phyloP scores from a whole-genome alignment of 2,113 vertebrate species.

The Pluvianellus socialis region DNA sequence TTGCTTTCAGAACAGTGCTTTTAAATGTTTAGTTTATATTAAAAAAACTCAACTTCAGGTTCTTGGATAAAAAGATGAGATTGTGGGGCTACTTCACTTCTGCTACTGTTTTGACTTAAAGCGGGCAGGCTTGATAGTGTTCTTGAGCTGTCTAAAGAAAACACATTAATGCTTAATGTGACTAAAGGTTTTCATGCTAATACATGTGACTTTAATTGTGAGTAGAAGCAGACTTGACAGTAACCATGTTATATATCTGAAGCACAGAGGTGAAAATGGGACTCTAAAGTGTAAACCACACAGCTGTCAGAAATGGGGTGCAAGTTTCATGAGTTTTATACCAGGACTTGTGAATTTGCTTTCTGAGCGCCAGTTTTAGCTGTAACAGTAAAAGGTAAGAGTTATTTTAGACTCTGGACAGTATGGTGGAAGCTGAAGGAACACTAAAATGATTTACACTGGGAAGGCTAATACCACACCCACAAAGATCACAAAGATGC shows the following conservation, averaged over 20 bases:
- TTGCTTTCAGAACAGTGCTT: not conserved
- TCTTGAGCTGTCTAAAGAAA: not conserved
- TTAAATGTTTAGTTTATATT: not conserved
- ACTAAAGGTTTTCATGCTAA: not conserved
- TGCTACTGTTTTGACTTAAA: not conserved
- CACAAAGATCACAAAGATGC: not conserved
- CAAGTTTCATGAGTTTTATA: not conserved
- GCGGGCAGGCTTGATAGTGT: not conserved
- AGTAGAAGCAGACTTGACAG: not conserved
- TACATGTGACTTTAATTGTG: not conserved
- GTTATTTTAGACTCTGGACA: not conserved
- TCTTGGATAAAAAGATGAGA: not conserved
- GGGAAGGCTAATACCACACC: not conserved
- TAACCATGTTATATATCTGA: not conserved
- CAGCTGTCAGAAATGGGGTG: not conserved
- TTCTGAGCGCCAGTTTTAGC: not conserved
- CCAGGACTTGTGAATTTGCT: not conserved
- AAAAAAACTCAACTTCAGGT: not conserved
- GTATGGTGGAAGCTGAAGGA: not conserved
- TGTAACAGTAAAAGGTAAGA: not conserved
- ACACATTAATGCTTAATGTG: not conserved
- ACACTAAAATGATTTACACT: not conserved
- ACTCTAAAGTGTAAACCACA: not conserved
- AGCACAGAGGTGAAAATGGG: not conserved
- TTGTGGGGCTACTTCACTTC: not conserved